phyloP scores from a whole-genome alignment of 1,140 invertebrate species.

The Mylabris phalerata region DNA sequence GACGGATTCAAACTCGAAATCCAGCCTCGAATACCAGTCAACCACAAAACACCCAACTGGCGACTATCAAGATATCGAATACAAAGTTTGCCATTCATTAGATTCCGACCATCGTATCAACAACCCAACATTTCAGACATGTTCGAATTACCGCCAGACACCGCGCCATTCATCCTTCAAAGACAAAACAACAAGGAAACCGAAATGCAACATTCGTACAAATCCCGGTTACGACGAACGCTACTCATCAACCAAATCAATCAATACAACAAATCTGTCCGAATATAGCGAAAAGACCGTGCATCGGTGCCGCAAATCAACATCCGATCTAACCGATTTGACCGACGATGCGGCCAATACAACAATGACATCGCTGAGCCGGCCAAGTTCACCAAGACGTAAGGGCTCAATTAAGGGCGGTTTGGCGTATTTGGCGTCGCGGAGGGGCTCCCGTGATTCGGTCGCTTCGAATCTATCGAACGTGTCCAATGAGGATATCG shows the following conservation, averaged over 20 bases:
- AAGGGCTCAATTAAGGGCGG: slow-evolving; percentile 59
- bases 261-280: slow-evolving; percentile 29
- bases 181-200: slow-evolving; percentile 29
- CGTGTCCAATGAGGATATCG: slow-evolving; percentile 55
- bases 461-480: slow-evolving; percentile 63
- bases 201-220: slow-evolving; percentile 33
- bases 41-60: slow-evolving; percentile 35
- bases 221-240: slow-evolving; percentile 37
- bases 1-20: slow-evolving; percentile 31
- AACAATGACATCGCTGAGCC: slow-evolving; percentile 53
- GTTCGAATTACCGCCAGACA: slow-evolving; percentile 23
- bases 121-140: slow-evolving; percentile 18
- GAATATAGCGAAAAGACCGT: slow-evolving; percentile 21
- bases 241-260: slow-evolving; percentile 20
- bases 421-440: slow-evolving; percentile 62
- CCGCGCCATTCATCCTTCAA: slow-evolving; percentile 36
- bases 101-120: slow-evolving; percentile 34
- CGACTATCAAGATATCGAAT: slow-evolving; percentile 36
- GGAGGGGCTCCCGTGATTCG: slow-evolving; percentile 62
- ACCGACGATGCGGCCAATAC: slow-evolving; percentile 53
- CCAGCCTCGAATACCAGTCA: slow-evolving; percentile 34
- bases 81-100: slow-evolving; percentile 36
- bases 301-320: slow-evolving; percentile 56
- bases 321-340: slow-evolving; percentile 64
- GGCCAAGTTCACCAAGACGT: slow-evolving; percentile 50